These are phyloP conservation scores for Zhuqinia jingwanae DNA, from an alignment of 2,888 invertebrate species.

Conservation along the genomic window DNA sequence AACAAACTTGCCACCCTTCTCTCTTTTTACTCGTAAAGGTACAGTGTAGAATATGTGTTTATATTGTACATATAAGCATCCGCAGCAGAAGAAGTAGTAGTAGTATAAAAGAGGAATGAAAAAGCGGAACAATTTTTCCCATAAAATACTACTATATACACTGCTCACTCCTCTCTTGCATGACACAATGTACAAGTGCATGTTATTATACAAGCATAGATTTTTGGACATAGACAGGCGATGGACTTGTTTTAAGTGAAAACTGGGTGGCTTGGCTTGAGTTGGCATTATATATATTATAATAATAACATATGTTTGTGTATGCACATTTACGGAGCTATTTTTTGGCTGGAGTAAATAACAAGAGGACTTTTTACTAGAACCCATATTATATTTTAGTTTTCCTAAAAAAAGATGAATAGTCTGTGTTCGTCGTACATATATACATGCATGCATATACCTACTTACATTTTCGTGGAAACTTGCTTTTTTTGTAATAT, in stretches of 20 bases:
- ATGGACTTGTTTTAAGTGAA: slow-evolving; percentile 24
- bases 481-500: slow-evolving; percentile 54
- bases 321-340: neutral
- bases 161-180: neutral
- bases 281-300: too few relatives aligned
- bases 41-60: too few relatives aligned
- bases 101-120: neutral
- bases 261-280: neutral
- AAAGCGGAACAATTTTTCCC: slow-evolving; percentile 5
- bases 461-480: slow-evolving; percentile 33
- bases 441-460: too few relatives aligned
- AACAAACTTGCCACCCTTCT: slow-evolving; percentile 58
- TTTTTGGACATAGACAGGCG: slow-evolving; percentile 40
- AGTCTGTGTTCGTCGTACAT: too few relatives aligned
- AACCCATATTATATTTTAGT: slow-evolving; percentile 38
- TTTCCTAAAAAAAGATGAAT: slow-evolving; percentile 37
- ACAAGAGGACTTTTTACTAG: neutral
- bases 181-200: neutral
- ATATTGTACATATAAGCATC: too few relatives aligned
- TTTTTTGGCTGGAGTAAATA: slow-evolving; percentile 45
- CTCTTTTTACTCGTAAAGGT: neutral
- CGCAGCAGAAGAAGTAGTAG: neutral
- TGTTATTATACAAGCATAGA: slow-evolving; percentile 9
- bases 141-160: neutral
- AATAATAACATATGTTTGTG: neutral